Evolutionary conservation across 2,113 vertebrate genomes (phyloP), one percentile per base, ranked within the genome.

Genomic region (Poeciliopsis prolifica): DNA sequence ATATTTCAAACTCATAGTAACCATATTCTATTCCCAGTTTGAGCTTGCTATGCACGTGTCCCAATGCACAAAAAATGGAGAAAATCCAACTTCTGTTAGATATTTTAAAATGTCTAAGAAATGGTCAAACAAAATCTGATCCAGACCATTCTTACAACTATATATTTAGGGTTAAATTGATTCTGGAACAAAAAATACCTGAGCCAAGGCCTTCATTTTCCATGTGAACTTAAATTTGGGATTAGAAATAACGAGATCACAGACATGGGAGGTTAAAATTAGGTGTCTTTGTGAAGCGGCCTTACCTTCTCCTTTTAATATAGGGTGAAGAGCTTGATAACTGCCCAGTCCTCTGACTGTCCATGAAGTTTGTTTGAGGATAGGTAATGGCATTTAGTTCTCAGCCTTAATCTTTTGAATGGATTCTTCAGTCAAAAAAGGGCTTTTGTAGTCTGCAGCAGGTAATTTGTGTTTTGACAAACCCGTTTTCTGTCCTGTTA

Each of bases 321-420:
- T 29, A 51, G 73, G 70, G 74, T 80, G 42, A 77, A 67, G 58
- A 68, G 58, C 80, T 82, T 40, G 30, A 64, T 79, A 64, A 76
- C 69, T 30, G 66, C 31, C 4, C 60, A 3, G 40, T 71, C 19
- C 33, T 66, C n/a, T 11, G 24, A 24, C 14, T 42, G 33, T 62
- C 29, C 37, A 35, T 60, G 19, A 37, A n/a, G 28, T 22, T 48
- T 2, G 22, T 72, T 68, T 63, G 2, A 72, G 42, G 29, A 70
- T 13, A 65, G 60, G 3, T 22, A 40, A 37, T 1, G 17, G 37
- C 15, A 28, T 65, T 5, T 60, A 70, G 11, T 63, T 37, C 4
- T 7, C 26, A 29, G 4, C n/a, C 28, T 24, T 54, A 19, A 40
- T 61, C 33, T 33, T 5, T 13, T 14, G 15, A 24, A 26, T 13